Evolutionary conservation across 2,888 invertebrate genomes (phyloP).

Genomic region (Leptinotarsa peninsularis): DNA sequence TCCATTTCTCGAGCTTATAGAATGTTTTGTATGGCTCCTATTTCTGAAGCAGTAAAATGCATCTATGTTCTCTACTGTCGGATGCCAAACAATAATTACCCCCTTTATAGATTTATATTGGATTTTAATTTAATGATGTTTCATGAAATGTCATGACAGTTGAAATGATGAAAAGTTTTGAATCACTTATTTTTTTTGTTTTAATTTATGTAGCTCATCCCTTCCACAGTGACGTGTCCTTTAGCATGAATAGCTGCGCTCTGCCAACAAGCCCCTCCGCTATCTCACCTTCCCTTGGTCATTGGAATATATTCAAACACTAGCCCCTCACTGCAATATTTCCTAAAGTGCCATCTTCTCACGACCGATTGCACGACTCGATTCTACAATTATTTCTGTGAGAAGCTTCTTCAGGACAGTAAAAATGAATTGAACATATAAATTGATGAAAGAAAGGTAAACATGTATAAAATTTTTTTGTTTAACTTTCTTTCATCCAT

Average conservation of each 20-base stretch:
- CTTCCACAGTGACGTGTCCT: constrained; percentile 28
- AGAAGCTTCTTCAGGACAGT: too few relatives aligned
- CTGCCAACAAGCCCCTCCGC: constrained; percentile 61
- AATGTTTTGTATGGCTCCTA: constrained; percentile 52
- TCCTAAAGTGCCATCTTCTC: neutral
- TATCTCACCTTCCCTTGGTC: constrained; percentile 42
- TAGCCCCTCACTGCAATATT: constrained; percentile 11
- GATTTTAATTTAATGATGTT: neutral
- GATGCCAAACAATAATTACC: constrained; percentile 27
- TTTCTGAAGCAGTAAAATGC: constrained; percentile 64
- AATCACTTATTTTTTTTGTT: neutral
- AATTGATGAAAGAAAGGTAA: too few relatives aligned
- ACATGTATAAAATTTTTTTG: too few relatives aligned
- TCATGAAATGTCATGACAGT: neutral
- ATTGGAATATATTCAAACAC: constrained; percentile 10
- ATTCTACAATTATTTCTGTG: too few relatives aligned
- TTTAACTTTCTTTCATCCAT: too few relatives aligned
- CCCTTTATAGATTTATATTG: constrained; percentile 11
- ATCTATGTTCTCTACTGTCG: constrained; percentile 51
- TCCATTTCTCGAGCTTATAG: constrained; percentile 36
- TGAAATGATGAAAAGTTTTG: neutral
- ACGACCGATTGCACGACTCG: constrained; percentile 1
- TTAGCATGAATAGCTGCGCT: constrained; percentile 57
- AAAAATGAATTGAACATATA: too few relatives aligned
- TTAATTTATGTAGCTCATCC: constrained; percentile 2